Evolutionary conservation across 2,888 invertebrate genomes (phyloP).

Genomic region (Sesia apiformis): DNA sequence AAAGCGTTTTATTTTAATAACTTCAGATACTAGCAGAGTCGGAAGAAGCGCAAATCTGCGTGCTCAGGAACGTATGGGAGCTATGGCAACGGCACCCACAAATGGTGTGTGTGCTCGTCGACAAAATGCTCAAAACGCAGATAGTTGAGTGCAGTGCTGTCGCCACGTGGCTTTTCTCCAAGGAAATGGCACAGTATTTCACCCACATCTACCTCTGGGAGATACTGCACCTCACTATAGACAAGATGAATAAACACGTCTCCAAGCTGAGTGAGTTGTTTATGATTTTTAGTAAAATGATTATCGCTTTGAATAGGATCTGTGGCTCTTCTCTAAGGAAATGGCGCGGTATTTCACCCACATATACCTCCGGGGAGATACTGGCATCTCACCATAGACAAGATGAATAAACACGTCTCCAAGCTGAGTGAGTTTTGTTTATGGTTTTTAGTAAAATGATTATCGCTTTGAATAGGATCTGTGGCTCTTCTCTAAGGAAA

Average conservation of each 20-base stretch:
- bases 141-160: conserved; percentile 97
- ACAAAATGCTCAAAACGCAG: conserved; percentile 97
- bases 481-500: too few relatives aligned
- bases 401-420: conserved; percentile 68
- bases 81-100: conserved; percentile 97
- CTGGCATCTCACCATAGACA: too few relatives aligned
- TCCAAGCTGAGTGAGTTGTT: conserved; percentile 79
- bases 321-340: too few relatives aligned
- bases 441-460: background rate
- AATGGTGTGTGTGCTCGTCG: conserved; percentile 96
- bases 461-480: too few relatives aligned
- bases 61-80: conserved; percentile 93
- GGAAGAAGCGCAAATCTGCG: conserved; percentile 96
- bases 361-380: too few relatives aligned
- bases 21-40: conserved; percentile 89
- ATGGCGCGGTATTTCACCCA: too few relatives aligned
- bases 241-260: conserved; percentile 97
- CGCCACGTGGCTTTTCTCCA: conserved; percentile 98
- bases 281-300: background rate
- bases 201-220: conserved; percentile 98
- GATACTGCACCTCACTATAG: conserved; percentile 94
- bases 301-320: too few relatives aligned
- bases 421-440: conserved; percentile 77
- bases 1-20: background rate
- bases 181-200: conserved; percentile 93